phyloP scores from a whole-genome alignment of 2,797 vertebrate genomes.

The Gadopsis bispinosus region DNA sequence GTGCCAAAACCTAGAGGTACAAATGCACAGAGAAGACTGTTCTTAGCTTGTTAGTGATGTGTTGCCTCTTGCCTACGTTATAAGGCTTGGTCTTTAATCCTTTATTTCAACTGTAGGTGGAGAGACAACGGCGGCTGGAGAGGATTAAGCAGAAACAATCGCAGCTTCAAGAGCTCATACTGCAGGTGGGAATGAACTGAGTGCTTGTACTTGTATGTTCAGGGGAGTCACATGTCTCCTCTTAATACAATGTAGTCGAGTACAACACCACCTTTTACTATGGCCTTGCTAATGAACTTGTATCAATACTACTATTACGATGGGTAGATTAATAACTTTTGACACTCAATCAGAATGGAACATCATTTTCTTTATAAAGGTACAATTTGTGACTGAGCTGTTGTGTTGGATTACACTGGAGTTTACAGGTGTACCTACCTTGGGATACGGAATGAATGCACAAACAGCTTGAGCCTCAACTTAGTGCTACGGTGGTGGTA shows the following conservation, averaged over 20 bases:
- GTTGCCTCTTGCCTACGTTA: not conserved
- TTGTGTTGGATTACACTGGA: not conserved
- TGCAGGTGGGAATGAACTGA: slow-evolving; percentile 88
- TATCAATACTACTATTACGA: no score
- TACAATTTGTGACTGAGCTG: not conserved
- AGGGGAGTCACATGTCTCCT: no score
- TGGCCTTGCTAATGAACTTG: not conserved
- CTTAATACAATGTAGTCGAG: not conserved
- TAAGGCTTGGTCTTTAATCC: not conserved
- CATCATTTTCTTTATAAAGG: not conserved
- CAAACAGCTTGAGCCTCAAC: not conserved
- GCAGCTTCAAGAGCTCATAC: slow-evolving; percentile 98
- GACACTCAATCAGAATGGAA: not conserved
- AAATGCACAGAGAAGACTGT: not conserved
- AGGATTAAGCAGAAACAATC: slow-evolving; percentile 99
- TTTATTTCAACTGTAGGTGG: slow-evolving; percentile 86
- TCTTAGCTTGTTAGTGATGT: not conserved
- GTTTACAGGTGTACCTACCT: not conserved
- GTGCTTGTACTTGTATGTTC: not conserved
- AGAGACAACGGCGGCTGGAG: slow-evolving; percentile 96
- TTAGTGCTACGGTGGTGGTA: not conserved
- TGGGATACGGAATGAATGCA: not conserved
- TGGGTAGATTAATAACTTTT: not conserved
- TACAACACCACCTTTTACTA: not conserved
- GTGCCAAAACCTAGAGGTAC: slow-evolving; percentile 98